These are phyloP conservation scores for Medauroidea extradentata DNA, from an alignment of 1,140 invertebrate genomes.

Conservation along the genomic window DNA sequence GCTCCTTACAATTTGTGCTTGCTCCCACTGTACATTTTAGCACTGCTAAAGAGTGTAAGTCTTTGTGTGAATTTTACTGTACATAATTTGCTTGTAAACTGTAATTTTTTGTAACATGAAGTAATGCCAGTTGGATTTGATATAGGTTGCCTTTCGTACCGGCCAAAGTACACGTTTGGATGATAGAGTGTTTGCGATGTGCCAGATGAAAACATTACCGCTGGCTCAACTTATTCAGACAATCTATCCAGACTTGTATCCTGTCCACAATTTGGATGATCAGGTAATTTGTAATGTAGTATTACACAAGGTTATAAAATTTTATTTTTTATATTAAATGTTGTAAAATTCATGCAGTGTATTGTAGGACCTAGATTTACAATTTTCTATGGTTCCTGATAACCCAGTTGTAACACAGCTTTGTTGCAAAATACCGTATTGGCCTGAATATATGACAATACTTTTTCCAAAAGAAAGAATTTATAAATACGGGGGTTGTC, in stretches of 20 bases:
- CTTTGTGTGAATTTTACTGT: background rate
- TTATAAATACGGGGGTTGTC: too few relatives aligned
- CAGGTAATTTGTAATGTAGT: conserved; percentile 45
- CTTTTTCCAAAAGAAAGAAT: too few relatives aligned
- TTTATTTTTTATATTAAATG: too few relatives aligned
- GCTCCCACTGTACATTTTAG: conserved; percentile 85
- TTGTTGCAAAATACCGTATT: too few relatives aligned
- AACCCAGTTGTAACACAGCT: too few relatives aligned
- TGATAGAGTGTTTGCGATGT: conserved; percentile 90
- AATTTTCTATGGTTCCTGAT: too few relatives aligned
- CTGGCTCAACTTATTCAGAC: conserved; percentile 73
- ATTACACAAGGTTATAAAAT: too few relatives aligned
- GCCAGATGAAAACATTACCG: conserved; percentile 87
- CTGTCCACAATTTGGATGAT: conserved; percentile 72
- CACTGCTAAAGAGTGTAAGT: conserved; percentile 85
- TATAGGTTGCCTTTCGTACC: conserved; percentile 78
- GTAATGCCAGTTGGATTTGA: conserved; percentile 19
- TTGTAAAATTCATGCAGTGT: too few relatives aligned
- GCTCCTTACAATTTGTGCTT: conserved; percentile 71
- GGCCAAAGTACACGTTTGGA: conserved; percentile 85
- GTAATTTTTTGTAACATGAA: conserved; percentile 2
- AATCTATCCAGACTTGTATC: conserved; percentile 93
- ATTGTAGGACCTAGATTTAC: too few relatives aligned
- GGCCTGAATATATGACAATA: too few relatives aligned
- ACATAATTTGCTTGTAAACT: background rate